These are phyloP conservation scores for Helostoma temminkii DNA, from an alignment of 2,797 vertebrate genomes.

Conservation along the genomic window DNA sequence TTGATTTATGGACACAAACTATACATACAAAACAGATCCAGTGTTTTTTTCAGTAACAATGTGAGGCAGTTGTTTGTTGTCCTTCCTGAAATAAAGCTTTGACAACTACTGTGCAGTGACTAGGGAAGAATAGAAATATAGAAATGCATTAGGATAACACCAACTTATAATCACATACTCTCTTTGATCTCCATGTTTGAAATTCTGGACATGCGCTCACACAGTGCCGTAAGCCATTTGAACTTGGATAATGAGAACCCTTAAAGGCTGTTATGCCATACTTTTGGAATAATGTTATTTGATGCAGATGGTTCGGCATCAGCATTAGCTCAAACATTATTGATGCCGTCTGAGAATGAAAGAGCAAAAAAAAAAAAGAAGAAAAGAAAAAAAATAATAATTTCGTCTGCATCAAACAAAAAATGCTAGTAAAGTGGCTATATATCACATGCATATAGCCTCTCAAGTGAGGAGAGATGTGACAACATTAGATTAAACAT, in stretches of 20 bases:
- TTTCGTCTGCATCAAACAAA: neutral
- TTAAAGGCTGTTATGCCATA: constrained; percentile 6
- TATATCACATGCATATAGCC: neutral
- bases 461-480: neutral
- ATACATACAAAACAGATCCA: neutral
- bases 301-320: neutral
- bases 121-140: constrained; percentile 5
- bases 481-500: neutral
- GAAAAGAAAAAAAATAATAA: neutral
- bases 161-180: neutral
- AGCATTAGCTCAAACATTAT: constrained; percentile 8
- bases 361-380: neutral
- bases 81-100: neutral
- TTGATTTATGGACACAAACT: neutral
- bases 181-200: constrained; percentile 1
- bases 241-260: neutral
- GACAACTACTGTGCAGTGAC: neutral
- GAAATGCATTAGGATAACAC: neutral
- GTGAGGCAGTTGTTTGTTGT: neutral
- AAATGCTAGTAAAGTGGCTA: neutral
- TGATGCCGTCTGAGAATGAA: constrained; percentile 17
- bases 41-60: neutral
- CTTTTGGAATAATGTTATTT: neutral
- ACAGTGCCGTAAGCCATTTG: neutral
- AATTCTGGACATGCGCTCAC: neutral